These are phyloP conservation scores for Psittacara wagleri DNA, from an alignment of 2,113 vertebrate genomes.

Conservation along the genomic window DNA sequence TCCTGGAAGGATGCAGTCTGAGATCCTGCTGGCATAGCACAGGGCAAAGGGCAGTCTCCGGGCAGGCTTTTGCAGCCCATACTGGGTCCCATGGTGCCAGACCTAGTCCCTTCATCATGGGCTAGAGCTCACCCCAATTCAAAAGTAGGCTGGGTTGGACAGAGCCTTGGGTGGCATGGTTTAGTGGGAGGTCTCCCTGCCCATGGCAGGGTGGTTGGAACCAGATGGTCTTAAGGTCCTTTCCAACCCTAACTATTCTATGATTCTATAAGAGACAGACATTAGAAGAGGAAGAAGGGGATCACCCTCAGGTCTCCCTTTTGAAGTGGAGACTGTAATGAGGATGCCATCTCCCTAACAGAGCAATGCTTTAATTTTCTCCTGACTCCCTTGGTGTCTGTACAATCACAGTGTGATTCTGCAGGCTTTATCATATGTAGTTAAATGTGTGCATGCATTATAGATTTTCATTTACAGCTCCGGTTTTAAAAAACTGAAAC, in stretches of 20 bases:
- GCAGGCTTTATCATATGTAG: neutral
- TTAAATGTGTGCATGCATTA: neutral
- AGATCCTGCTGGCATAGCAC: fast-evolving
- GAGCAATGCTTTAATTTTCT: neutral
- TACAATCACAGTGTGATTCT: neutral
- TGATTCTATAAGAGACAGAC: neutral
- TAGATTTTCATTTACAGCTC: neutral
- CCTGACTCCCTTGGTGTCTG: neutral
- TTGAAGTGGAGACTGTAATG: neutral
- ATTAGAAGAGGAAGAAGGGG: neutral
- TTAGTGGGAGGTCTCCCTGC: no score
- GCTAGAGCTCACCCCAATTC: fast-evolving
- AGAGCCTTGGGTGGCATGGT: no score
- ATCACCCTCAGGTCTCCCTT: neutral
- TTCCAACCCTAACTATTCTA: no score
- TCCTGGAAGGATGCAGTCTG: fast-evolving
- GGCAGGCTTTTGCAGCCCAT: fast-evolving
- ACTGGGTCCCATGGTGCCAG: fast-evolving
- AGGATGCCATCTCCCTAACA: neutral
- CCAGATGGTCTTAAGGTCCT: no score
- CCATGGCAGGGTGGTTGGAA: no score
- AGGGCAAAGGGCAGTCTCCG: neutral
- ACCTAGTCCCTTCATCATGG: neutral
- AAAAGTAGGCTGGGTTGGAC: neutral
- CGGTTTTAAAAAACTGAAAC: neutral